Evolutionary conservation across 2,797 vertebrate genomes (phyloP), one percentile per base, ranked within the genome.

Genomic region (Chelmon rostratus): DNA sequence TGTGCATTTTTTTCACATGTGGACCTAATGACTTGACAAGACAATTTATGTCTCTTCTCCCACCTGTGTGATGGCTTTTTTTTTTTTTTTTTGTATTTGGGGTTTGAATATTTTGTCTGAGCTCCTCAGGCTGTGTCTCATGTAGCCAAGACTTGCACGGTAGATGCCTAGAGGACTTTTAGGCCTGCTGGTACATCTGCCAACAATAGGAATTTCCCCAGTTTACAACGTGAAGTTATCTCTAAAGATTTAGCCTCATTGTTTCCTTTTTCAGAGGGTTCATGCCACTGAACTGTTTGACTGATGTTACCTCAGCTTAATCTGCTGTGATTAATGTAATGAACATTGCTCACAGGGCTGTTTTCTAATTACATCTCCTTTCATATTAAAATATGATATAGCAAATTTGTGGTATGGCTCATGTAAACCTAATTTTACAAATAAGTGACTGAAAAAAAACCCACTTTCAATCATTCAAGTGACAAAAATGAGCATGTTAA

Each of bases 171-270:
- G 88, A 94, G 95, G 95, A 94, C 87, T 88, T 90, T 61, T 90
- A 92, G 91, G 87, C 87, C 93, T 93, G 92, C 90, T 89, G 89
- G 75, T 92, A 86, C 91, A 90, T 94, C 92, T 91, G 90, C 93
- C 94, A 93, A 93, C 94, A 94, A 91, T 91, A 96, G 95, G 96
- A 96, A 96, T 96, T 96, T 94, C 96, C 96, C 96, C 90, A 84
- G 87, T 95, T 95, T 94, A 88, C 93, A 94, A 91, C 94, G 91
- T 68, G 81, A 87, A 86, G 89, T 87, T 91, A 88, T 85, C 91
- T 92, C 80, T 44, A 68, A 83, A 90, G 87, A 88, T 89, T 91
- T 70, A 40, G 72, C 78, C 77, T 88, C 78, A 83, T 85, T 89
- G 85, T 90, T 88, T 86, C 77, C 84, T 84, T 47, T 86, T 74